phyloP scores from a whole-genome alignment of 2,797 vertebrate species.

The Danio choprae region DNA sequence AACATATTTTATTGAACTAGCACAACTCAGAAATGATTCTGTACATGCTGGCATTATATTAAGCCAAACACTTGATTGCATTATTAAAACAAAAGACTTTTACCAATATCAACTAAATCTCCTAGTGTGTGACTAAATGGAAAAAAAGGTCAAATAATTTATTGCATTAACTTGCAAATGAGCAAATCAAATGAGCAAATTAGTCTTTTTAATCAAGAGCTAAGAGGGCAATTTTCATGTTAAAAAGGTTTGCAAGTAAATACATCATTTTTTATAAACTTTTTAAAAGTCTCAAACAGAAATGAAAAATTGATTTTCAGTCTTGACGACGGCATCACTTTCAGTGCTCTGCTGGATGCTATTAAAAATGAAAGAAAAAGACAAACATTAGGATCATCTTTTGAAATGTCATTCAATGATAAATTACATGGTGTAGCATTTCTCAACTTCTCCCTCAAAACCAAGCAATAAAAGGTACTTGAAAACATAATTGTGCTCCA shows the following conservation, averaged over 20 bases:
- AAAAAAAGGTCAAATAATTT: background rate
- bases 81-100: background rate
- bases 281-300: background rate
- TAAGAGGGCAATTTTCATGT: background rate
- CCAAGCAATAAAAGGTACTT: constrained; percentile 1
- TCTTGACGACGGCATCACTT: constrained; percentile 12
- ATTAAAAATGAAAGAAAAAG: constrained; percentile 2
- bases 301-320: background rate
- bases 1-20: background rate
- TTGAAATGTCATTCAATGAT: constrained; percentile 12
- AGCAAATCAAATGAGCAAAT: background rate
- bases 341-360: background rate
- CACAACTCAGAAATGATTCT: background rate
- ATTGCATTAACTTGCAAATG: background rate
- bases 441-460: constrained; percentile 1
- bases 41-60: background rate
- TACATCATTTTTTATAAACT: background rate
- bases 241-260: background rate
- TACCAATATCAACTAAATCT: background rate
- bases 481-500: constrained; percentile 12
- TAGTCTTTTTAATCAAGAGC: background rate
- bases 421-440: background rate
- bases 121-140: background rate
- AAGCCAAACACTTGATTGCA: background rate
- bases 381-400: background rate